These are phyloP conservation scores for Chrysemys picta DNA, from an alignment of 2,113 vertebrate species.

Conservation along the genomic window DNA sequence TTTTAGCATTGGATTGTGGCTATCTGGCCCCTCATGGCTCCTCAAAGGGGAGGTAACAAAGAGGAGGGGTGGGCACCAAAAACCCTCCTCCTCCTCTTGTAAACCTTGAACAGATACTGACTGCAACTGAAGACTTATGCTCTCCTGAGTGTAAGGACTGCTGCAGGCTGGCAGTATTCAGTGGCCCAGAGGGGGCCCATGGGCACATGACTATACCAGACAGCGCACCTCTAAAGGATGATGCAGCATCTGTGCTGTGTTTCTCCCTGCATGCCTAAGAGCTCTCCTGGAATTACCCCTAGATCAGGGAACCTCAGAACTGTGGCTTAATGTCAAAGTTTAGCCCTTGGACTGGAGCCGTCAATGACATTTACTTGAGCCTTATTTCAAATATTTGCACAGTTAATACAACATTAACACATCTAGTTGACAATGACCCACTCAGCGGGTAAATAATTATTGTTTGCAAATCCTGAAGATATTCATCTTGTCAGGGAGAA, in stretches of 20 bases:
- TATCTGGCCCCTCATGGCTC: background rate
- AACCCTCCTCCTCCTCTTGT: background rate
- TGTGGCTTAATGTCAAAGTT: background rate
- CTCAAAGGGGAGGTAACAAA: background rate
- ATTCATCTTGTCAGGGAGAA: background rate
- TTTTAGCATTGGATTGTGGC: background rate
- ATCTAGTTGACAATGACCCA: background rate
- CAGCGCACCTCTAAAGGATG: background rate
- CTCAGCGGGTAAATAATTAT: background rate
- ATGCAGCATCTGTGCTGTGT: accelerated
- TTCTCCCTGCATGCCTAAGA: accelerated
- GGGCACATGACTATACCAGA: background rate
- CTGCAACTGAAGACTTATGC: too few species aligned
- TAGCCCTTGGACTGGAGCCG: accelerated
- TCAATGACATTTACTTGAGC: background rate
- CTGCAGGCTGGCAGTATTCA: background rate
- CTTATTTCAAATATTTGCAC: accelerated
- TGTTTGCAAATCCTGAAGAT: background rate
- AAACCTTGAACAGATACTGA: too few species aligned
- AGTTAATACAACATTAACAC: background rate
- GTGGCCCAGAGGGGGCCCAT: too few species aligned
- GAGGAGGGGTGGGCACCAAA: background rate
- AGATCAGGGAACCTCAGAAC: accelerated
- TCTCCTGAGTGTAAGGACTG: background rate
- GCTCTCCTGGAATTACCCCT: background rate